phyloP scores from a whole-genome alignment of 2,797 vertebrate species.

The Gobionotothen gibberifrons region DNA sequence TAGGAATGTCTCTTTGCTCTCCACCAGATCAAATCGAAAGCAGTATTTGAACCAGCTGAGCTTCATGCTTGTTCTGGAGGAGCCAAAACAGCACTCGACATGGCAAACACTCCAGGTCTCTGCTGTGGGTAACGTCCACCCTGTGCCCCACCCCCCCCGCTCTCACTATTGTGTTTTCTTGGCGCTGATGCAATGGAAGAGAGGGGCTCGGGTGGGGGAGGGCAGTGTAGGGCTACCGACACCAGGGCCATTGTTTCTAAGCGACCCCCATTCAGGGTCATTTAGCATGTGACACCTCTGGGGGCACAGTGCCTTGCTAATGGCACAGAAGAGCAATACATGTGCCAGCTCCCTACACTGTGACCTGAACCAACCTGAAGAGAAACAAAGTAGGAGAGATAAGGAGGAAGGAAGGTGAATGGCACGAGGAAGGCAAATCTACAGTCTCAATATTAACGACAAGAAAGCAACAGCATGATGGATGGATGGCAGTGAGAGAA shows the following conservation, averaged over 20 bases:
- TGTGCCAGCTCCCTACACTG: conserved; percentile 67
- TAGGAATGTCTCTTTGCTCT: background rate
- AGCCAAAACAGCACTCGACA: conserved; percentile 23
- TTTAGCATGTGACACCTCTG: conserved; percentile 83
- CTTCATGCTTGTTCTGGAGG: background rate
- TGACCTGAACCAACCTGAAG: conserved; percentile 29
- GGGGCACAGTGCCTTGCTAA: conserved; percentile 77
- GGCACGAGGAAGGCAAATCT: conserved; percentile 26
- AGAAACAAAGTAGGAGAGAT: conserved; percentile 26
- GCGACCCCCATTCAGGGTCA: conserved; percentile 82
- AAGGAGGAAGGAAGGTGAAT: background rate
- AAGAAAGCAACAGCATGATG: background rate
- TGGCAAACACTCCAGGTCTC: conserved; percentile 43
- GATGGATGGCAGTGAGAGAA: background rate
- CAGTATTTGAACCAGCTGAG: conserved; percentile 5
- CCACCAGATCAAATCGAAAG: background rate
- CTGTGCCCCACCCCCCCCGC: conserved; percentile 36
- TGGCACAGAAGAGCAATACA: conserved; percentile 73
- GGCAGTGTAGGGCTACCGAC: conserved; percentile 76
- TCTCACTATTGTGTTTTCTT: conserved; percentile 68
- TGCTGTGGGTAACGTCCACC: conserved; percentile 53
- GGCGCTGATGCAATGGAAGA: conserved; percentile 60
- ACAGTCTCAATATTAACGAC: conserved; percentile 10
- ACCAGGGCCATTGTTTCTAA: conserved; percentile 80
- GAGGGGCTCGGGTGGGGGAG: conserved; percentile 65